A percentile compares a stretch with the other conserved stretches of the same genome.
These are phyloP conservation scores for Diaprepes abbreviatus DNA, from an alignment of 2,888 invertebrate species.

Conservation along the genomic window DNA sequence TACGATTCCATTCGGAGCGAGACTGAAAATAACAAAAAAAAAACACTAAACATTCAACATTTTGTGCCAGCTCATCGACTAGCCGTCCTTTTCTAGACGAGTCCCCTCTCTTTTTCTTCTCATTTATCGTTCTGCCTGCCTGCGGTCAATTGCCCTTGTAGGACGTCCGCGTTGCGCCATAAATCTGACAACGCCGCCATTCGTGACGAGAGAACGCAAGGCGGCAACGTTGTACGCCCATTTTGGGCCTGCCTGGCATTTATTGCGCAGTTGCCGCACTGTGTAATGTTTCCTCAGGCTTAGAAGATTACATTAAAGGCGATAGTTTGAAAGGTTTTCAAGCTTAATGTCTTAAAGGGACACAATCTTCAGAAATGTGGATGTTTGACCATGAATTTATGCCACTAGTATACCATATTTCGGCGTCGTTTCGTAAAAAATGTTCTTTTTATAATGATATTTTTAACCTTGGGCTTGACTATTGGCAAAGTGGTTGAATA, in stretches of 20 bases:
- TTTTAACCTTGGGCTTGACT: constrained; percentile 9
- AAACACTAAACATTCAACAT: constrained; percentile 41
- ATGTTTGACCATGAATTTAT: constrained; percentile 31
- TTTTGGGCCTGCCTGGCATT: constrained; percentile 33
- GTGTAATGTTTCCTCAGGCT: constrained; percentile 20
- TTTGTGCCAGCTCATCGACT: constrained; percentile 42
- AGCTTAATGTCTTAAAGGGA: constrained; percentile 16
- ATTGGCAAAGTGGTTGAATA: constrained; percentile 3
- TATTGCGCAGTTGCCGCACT: constrained; percentile 41
- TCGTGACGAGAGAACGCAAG: constrained; percentile 25
- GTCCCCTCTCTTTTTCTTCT: constrained; percentile 15
- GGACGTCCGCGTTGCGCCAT: constrained; percentile 38
- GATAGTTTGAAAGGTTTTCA: constrained; percentile 8
- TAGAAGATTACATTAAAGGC: constrained; percentile 24
- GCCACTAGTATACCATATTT: constrained; percentile 21
- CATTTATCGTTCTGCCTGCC: constrained; percentile 27
- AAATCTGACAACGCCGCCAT: constrained; percentile 27
- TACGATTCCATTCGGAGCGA: constrained; percentile 15
- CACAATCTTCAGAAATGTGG: constrained; percentile 10
- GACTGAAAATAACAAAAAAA: constrained; percentile 40
- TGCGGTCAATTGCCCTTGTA: constrained; percentile 40
- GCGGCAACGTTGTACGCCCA: constrained; percentile 40
- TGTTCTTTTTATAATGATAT: neutral
- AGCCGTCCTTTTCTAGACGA: constrained; percentile 24
- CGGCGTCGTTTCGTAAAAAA: constrained; percentile 5